A percentile compares a stretch with the other conserved stretches of the same genome.
These are phyloP conservation scores for Zophobas atratus DNA, from an alignment of 1,140 invertebrate genomes.

Conservation along the genomic window DNA sequence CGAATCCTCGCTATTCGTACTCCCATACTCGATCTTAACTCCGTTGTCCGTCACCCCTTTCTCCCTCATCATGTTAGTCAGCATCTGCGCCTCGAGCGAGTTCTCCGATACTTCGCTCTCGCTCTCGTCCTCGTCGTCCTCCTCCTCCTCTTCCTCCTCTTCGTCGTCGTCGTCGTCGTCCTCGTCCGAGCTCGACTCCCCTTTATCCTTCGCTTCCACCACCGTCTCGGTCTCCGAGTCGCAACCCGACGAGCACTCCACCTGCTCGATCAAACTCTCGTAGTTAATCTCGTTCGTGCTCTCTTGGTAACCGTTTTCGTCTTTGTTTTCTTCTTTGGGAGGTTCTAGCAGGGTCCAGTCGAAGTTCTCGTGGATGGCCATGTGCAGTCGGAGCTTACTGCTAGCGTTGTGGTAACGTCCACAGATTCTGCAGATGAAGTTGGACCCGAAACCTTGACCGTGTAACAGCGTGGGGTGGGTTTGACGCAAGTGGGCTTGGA, in stretches of 20 bases:
- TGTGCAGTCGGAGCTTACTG: slow-evolving; percentile 73
- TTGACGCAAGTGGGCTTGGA: slow-evolving; percentile 72
- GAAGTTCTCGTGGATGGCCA: slow-evolving; percentile 73
- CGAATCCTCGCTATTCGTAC: slow-evolving; percentile 48
- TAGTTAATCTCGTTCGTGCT: slow-evolving; percentile 62
- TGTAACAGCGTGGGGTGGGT: slow-evolving; percentile 71
- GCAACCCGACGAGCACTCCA: slow-evolving; percentile 60
- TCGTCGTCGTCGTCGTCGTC: slow-evolving; percentile 62
- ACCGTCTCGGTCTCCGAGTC: slow-evolving; percentile 47
- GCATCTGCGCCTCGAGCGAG: slow-evolving; percentile 54
- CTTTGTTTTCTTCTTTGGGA: slow-evolving; percentile 44
- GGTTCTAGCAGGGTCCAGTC: slow-evolving; percentile 65
- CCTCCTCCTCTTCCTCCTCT: slow-evolving; percentile 52
- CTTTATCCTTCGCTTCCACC: slow-evolving; percentile 54
- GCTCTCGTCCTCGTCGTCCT: slow-evolving; percentile 47
- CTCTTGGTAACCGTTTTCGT: slow-evolving; percentile 64
- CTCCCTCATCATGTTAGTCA: slow-evolving; percentile 54
- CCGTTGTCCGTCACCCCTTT: slow-evolving; percentile 32
- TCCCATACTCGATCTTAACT: slow-evolving; percentile 30
- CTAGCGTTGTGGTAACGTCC: slow-evolving; percentile 75
- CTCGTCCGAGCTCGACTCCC: slow-evolving; percentile 54
- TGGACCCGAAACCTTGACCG: slow-evolving; percentile 71
- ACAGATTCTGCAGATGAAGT: slow-evolving; percentile 75
- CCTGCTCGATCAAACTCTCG: slow-evolving; percentile 65
- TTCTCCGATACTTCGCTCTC: slow-evolving; percentile 36